Base-by-base conservation (phyloP, 2,797 vertebrate species). In the Champsocephalus gunnari region DNA sequence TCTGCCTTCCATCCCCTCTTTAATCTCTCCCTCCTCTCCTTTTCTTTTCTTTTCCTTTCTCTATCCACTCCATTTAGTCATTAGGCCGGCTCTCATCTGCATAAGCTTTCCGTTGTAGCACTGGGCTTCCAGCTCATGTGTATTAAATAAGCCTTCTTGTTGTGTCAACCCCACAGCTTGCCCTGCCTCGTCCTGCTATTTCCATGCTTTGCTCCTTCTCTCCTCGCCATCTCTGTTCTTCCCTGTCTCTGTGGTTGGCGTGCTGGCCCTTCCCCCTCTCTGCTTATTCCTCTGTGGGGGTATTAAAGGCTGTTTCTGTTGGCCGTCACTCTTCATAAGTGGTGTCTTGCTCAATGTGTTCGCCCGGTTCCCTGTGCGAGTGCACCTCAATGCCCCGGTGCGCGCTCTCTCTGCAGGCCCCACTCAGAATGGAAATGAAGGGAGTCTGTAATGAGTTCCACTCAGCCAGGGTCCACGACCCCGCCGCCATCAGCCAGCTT, bases 401-500 rank as follows among this genome's bases (percentile, higher is more conserved):
- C 64, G 72, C 85, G 58, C 79, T 76, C 86, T 89, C 88, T 89
- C 90, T 88, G 73, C 86, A 92, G 92, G 90, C 90, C 92, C 89
- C 93, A 93, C 93, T 93, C 92, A 90, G 93, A 94, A 94, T 94
- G 92, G 93, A 94, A 93, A 95, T 93, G 92, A 93, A 94, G 94
- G 90, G 92, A 94, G 92, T 92, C 89, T 91, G 92, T 94, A 94
- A 95, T 94, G 93, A 94, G 92, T 94, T 91, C 85, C 90, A 93
- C 94, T 94, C 93, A 94, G 88, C 88, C 90, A 87, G 92, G 91
- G 94, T 88, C 89, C 88, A 87, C 85, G 90, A 95, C 94, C 93
- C 86, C 76, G 54, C 84, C 82, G 81, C 92, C 94, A 91, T 92
- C 89, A 92, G 88, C 85, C 75, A 78, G 90, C 87, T 92, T 91